Conservation (phyloP, 2,113 vertebrate species). For the human region DNA sequence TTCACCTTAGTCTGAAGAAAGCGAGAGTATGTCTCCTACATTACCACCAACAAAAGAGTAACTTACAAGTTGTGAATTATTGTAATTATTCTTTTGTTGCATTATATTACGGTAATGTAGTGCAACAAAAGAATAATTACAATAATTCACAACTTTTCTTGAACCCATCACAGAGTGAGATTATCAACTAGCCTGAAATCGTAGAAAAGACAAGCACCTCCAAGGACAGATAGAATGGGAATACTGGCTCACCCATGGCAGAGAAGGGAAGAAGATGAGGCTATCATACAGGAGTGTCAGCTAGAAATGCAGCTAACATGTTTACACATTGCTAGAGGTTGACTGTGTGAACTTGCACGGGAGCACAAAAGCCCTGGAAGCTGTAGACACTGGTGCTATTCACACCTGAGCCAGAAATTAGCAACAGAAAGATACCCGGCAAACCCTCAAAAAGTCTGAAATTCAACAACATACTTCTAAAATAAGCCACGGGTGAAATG, state of each 20-base stretch:
- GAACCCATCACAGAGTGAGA: not conserved
- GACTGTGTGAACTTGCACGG: not conserved
- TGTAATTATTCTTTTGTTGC: no score
- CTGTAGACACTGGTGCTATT: not conserved
- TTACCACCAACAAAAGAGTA: not conserved
- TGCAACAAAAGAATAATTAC: no score
- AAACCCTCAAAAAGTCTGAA: not conserved
- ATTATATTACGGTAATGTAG: no score
- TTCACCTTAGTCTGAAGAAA: not conserved
- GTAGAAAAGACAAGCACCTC: not conserved
- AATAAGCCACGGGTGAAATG: not conserved
- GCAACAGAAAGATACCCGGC: not conserved
- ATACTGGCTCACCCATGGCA: not conserved
- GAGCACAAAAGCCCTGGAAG: not conserved
- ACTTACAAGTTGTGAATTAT: not conserved
- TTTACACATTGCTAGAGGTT: not conserved
- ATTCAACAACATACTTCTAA: not conserved
- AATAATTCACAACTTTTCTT: not conserved
- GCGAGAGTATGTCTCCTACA: not conserved
- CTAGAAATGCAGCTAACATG: not conserved
- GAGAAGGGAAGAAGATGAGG: not conserved
- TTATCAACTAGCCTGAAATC: not conserved
- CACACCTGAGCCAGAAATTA: not conserved
- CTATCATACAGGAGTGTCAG: not conserved
- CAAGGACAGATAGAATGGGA: not conserved